Percentiles rank a stretch among this genome's conserved stretches.
These are phyloP conservation scores for Mesochorus sp. DNA, from an alignment of 2,888 invertebrate genomes.

Conservation along the genomic window DNA sequence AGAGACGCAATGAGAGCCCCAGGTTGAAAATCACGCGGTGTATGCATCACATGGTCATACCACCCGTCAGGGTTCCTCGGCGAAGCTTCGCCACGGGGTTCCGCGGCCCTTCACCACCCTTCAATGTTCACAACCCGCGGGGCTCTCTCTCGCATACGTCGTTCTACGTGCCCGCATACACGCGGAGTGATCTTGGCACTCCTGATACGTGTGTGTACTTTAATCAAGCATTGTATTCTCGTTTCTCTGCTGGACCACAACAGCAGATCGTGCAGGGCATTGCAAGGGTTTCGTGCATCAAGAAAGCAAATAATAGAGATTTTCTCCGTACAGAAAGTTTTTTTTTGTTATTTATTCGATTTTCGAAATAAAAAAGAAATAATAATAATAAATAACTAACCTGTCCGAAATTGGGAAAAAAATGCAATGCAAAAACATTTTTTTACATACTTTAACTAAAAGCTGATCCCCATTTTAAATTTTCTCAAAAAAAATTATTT, in stretches of 20 bases:
- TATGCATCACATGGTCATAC: constrained; percentile 66
- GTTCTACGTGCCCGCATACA: constrained; percentile 38
- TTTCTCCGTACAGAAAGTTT: too few species aligned
- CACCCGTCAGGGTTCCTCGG: constrained; percentile 72
- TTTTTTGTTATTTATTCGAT: too few species aligned
- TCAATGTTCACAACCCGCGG: constrained; percentile 67
- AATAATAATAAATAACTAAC: too few species aligned
- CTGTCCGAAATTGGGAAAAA: too few species aligned
- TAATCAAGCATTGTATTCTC: constrained; percentile 27
- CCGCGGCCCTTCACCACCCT: constrained; percentile 75
- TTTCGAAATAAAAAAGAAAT: too few species aligned
- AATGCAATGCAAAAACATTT: too few species aligned
- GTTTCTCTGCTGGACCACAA: constrained; percentile 5
- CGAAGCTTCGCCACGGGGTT: constrained; percentile 73
- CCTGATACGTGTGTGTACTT: constrained; percentile 15
- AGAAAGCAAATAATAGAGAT: too few species aligned
- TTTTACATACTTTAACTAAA: too few species aligned
- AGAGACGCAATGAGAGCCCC: constrained; percentile 54
- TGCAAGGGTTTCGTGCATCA: too few species aligned
- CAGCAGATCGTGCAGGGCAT: too few species aligned
- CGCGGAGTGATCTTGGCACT: constrained; percentile 35
- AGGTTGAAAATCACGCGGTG: constrained; percentile 52
- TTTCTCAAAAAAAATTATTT: too few species aligned
- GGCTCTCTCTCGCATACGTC: constrained; percentile 51
- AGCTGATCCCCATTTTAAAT: too few species aligned